Base-by-base conservation (phyloP, 2,797 vertebrate genomes). In the Dermochelys coriacea region DNA sequence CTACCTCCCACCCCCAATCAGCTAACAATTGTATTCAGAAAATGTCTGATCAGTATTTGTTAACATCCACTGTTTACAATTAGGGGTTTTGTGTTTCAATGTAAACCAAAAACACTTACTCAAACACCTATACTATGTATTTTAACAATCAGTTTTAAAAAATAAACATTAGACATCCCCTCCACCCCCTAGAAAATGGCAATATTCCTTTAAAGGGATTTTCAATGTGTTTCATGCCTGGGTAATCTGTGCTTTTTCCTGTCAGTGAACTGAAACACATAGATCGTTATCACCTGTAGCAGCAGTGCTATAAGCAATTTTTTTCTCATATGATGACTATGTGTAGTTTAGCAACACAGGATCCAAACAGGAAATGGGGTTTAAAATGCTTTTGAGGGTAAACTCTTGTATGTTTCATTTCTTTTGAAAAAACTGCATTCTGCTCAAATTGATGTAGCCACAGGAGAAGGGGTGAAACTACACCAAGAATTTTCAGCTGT, bases 201-300 rank as follows among this genome's bases (percentile, higher is more conserved):
- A 31, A 4, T 2, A 37, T 41, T 71, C 64, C n/a, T 18, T 71
- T 71, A 71, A 23, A 71, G n/a, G n/a, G 64, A 27, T 75, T 82
- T 80, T 8, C 27, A 25, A 14, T 71, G 3, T 23, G 23, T 83
- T 91, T 50, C 2, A 0, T n/a, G 14, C 54, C 57, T 41, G 12
- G 0, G 27, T 31, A 41, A 45, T 27, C 71, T 45, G 11, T 47
- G 29, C 29, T 75, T 47, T 75, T 47, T 45, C 19, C 31, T 27
- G 16, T 50, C 31, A 37, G 64, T 3, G 0, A 54, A 10, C 0
- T 0, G 8, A 0, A 0, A 0, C 0, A 2, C 0, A 0, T 51
- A 77, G 47, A 34, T 54, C 0, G 5, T 0, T 3, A 41, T 41
- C 61, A n/a, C 61, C 1, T 1, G 0, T 23, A 37, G 64, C 71